Evolutionary conservation across 1,140 invertebrate species (phyloP).

Genomic region (Druon quercuslanigerum): DNA sequence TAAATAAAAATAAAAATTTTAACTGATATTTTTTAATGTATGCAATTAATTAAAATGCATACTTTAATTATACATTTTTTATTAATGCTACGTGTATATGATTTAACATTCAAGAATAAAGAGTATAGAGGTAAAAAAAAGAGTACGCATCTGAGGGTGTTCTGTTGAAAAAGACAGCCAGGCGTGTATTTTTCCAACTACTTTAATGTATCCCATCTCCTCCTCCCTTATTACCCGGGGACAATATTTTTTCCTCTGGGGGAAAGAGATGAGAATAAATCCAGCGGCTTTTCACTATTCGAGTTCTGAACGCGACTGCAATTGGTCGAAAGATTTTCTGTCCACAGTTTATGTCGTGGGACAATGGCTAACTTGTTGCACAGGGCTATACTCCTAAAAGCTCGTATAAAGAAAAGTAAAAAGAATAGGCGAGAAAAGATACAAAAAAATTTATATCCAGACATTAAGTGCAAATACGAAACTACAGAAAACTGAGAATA

Average conservation of each 20-base stretch:
- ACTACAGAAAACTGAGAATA: neutral
- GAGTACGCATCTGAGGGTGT: neutral
- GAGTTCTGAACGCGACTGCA: neutral
- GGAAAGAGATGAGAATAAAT: conserved; percentile 5
- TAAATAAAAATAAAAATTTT: too few relatives aligned
- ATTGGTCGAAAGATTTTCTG: conserved; percentile 46
- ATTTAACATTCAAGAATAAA: too few relatives aligned
- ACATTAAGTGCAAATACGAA: neutral
- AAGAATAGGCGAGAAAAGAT: neutral
- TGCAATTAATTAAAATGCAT: too few relatives aligned
- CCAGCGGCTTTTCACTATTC: conserved; percentile 5
- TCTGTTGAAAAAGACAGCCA: neutral
- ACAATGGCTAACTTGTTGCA: conserved; percentile 70
- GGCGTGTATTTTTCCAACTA: conserved; percentile 36
- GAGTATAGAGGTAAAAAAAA: too few relatives aligned
- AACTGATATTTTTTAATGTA: too few relatives aligned
- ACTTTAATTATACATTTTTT: too few relatives aligned
- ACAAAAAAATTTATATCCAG: neutral
- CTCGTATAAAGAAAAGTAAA: neutral
- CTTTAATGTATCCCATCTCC: conserved; percentile 22
- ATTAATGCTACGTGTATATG: too few relatives aligned
- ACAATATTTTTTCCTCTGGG: conserved; percentile 16
- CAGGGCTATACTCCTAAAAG: conserved; percentile 24
- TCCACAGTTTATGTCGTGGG: conserved; percentile 31
- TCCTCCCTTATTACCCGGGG: neutral